Evolutionary conservation across 2,797 vertebrate genomes (phyloP).

Genomic region (Petrocephalus sullivani): DNA sequence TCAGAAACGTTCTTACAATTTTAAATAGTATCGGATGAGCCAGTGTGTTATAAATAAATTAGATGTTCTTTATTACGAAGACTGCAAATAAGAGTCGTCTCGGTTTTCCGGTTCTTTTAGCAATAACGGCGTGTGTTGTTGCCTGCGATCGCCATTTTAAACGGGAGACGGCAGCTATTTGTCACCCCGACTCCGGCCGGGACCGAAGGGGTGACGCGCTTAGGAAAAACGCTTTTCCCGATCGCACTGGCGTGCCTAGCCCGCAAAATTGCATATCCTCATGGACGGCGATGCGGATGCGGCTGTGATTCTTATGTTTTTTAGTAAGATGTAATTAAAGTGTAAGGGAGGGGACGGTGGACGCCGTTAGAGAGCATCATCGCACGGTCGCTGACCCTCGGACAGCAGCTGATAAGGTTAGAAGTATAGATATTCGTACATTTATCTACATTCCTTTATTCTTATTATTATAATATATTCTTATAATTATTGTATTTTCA

Average conservation of each 20-base stretch:
- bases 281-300: neutral
- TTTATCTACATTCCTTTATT: neutral
- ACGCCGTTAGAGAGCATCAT: neutral
- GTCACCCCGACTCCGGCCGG: neutral
- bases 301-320: neutral
- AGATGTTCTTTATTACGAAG: neutral
- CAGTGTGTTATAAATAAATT: neutral
- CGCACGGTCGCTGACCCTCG: neutral
- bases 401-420: no score
- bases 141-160: neutral
- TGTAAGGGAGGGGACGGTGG: neutral
- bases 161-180: neutral
- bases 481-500: neutral
- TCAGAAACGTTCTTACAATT: neutral
- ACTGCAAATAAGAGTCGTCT: neutral
- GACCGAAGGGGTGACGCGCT: neutral
- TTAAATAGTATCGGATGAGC: neutral
- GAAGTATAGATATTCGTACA: neutral
- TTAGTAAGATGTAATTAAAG: neutral
- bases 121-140: neutral
- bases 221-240: neutral
- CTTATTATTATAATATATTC: neutral
- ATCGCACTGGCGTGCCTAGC: neutral
- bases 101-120: neutral
- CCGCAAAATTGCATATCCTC: neutral